Percentiles rank a stretch among this genome's conserved stretches.
Conservation (phyloP, 2,797 vertebrate genomes). For the Arremon aurantiirostris region DNA sequence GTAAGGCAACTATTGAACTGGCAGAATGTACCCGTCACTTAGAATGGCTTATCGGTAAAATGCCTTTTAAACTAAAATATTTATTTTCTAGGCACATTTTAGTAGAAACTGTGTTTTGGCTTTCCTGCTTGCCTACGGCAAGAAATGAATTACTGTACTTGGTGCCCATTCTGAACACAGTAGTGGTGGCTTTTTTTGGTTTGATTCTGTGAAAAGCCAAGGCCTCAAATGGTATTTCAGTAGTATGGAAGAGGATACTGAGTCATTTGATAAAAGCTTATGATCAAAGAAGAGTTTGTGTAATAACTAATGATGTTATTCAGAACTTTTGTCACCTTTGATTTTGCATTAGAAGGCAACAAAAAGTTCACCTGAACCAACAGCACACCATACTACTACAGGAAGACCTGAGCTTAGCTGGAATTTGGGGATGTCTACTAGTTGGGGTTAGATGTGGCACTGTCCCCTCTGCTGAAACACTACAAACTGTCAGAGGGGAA, state of each 20-base stretch:
- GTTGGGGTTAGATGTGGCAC: background rate
- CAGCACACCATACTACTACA: background rate
- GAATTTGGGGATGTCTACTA: background rate
- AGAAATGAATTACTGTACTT: background rate
- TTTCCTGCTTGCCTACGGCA: background rate
- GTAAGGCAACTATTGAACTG: constrained; percentile 59
- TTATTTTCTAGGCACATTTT: background rate
- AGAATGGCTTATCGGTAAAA: constrained; percentile 49
- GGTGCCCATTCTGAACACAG: background rate
- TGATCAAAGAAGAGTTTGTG: background rate
- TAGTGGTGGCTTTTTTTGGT: background rate
- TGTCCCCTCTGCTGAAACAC: background rate
- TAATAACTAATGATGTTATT: background rate
- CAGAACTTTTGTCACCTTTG: background rate
- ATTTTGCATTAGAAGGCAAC: background rate
- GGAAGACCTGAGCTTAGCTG: background rate
- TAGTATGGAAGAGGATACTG: background rate
- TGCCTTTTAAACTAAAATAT: background rate
- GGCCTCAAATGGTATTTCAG: background rate
- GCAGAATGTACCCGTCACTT: background rate
- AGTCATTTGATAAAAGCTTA: background rate
- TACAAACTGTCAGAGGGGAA: background rate
- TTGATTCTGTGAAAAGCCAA: background rate
- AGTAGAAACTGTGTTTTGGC: constrained; percentile 17
- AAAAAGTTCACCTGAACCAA: background rate